Evolutionary conservation across 2,888 invertebrate genomes (phyloP), one percentile per base, ranked within the genome.

Genomic region (Blastobasis lacticolella): DNA sequence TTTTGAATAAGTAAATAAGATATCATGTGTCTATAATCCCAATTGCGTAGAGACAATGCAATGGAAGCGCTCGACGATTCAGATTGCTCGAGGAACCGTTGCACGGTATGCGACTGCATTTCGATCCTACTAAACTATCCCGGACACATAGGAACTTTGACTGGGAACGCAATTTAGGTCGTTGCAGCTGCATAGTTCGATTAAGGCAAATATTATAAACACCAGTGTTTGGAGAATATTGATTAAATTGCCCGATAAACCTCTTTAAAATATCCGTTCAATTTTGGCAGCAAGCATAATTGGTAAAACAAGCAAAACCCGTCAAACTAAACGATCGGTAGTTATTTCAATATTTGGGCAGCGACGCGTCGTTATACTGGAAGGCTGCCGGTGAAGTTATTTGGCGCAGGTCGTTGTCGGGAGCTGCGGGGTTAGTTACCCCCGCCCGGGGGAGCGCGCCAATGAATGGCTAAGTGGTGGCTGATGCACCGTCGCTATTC

Each of bases 401-500:
- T 6, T 44, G 10, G 40, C n/a, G 38, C 40, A 47, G 23, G 38
- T 9, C 38, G 47, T 10, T 38, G 45, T 45, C 45, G 45, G 45
- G 37, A 2, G 23, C 23, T 38, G 45, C 8, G 45, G 77, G 83
- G 81, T 80, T 80, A 79, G 73, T 81, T 76, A 79, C 80, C 81
- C 75, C 75, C 67, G 62, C 63, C 60, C 60, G 60, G 40, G 48
- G 70, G 64, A 72, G 67, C 61, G 60, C 68, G 61, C 73, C 78
- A 74, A 73, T 84, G 82, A 82, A 86, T 81, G 74, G 71, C 64
- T 72, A 70, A 81, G 78, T 78, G 76, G 69, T 71, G 71, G 75
- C 23, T 23, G 23, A 23, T 75, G 71, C 67, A 64, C 71, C 64
- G 70, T 65, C 63, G 70, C 70, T 77, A 81, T 77, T 80, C 78